These are phyloP conservation scores for Ecdyonurus torrentis DNA, from an alignment of 2,888 invertebrate genomes.

Conservation along the genomic window DNA sequence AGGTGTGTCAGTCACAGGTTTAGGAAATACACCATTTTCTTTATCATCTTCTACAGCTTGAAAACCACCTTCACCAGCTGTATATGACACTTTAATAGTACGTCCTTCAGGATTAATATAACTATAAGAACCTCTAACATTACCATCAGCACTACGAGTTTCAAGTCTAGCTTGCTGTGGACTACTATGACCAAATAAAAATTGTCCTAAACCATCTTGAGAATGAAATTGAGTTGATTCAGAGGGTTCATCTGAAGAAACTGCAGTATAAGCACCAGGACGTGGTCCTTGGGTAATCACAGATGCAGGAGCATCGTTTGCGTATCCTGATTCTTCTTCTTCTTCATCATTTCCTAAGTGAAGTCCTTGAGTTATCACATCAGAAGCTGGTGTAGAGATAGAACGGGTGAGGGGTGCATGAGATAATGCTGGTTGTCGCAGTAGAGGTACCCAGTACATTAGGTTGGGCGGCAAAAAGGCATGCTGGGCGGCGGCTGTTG, in stretches of 20 bases:
- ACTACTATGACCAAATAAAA: constrained; percentile 52
- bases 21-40: constrained; percentile 10
- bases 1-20: constrained; percentile 47
- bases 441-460: not conserved
- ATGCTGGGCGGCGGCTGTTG: not conserved
- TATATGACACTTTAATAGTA: constrained; percentile 35
- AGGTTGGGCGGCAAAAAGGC: not conserved
- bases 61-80: constrained; percentile 56
- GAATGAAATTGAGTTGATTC: constrained; percentile 54
- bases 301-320: not conserved
- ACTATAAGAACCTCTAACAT: constrained; percentile 52
- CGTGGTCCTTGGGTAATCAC: not conserved
- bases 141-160: constrained; percentile 45
- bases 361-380: not conserved
- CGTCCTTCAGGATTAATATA: constrained; percentile 43
- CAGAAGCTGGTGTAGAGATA: not conserved
- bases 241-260: constrained; percentile 9
- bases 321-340: not conserved
- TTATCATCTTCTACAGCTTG: constrained; percentile 37
- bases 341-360: constrained; percentile 43
- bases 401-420: not conserved
- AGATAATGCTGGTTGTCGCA: not conserved
- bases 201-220: constrained; percentile 44
- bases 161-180: constrained; percentile 59
- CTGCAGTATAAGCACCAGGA: not conserved